phyloP scores from a whole-genome alignment of 2,113 vertebrate genomes.

The Micromys minutus region DNA sequence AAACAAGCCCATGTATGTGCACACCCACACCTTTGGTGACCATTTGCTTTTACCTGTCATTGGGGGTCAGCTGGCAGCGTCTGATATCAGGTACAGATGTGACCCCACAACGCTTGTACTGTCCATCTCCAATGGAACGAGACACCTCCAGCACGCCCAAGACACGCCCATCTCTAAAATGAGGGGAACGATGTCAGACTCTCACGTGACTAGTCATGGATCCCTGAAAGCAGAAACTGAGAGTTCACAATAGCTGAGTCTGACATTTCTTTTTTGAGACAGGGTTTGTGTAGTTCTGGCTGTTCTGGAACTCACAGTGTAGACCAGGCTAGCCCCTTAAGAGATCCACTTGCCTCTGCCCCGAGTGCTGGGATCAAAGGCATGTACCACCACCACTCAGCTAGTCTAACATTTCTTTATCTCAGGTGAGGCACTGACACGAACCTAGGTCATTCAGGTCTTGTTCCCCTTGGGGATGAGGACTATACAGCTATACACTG shows the following conservation, averaged over 20 bases:
- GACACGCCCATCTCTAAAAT: constrained; percentile 92
- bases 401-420: background rate
- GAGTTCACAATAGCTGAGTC: background rate
- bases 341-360: background rate
- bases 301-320: background rate
- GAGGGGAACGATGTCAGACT: background rate
- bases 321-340: background rate
- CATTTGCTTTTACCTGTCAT: constrained; percentile 89
- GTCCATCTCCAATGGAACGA: constrained; percentile 97
- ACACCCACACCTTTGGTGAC: rapidly evolving
- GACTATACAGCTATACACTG: background rate
- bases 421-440: rapidly evolving
- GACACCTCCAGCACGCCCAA: constrained; percentile 97
- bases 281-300: background rate
- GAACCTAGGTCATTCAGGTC: background rate
- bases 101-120: constrained; percentile 97
- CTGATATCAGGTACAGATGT: constrained; percentile 95
- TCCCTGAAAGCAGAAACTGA: background rate
- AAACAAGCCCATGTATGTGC: rapidly evolving
- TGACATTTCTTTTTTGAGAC: background rate
- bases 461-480: background rate
- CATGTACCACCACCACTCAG: background rate
- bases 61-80: constrained; percentile 91
- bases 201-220: background rate
- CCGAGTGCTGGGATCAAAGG: background rate